These are phyloP conservation scores for Drosophila nebulosa DNA, from an alignment of 1,140 invertebrate genomes.

Conservation along the genomic window DNA sequence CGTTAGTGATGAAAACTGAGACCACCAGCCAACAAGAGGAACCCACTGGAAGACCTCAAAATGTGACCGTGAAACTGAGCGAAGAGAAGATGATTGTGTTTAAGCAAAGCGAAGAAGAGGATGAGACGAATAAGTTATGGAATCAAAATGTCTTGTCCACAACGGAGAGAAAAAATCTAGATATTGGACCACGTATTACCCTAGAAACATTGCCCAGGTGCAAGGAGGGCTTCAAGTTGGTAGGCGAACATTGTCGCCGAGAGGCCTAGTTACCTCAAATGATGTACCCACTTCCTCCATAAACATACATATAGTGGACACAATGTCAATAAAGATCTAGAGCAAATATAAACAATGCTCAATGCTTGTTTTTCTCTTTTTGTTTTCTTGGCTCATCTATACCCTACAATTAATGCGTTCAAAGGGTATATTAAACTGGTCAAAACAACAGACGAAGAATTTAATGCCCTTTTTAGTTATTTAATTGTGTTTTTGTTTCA, in stretches of 20 bases:
- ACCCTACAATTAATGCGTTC: not conserved
- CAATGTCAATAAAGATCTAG: not conserved
- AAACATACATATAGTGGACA: not conserved
- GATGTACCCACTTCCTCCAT: no score
- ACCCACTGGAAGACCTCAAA: not conserved
- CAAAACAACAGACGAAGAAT: no score
- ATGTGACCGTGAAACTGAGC: not conserved
- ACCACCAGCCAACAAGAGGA: not conserved
- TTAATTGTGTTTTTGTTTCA: no score
- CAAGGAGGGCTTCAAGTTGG: constrained; percentile 23
- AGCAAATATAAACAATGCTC: not conserved
- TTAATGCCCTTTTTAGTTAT: not conserved
- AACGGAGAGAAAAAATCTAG: not conserved
- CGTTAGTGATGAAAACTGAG: not conserved
- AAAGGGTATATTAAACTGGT: not conserved
- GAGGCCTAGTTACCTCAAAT: constrained; percentile 4
- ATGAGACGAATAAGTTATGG: not conserved
- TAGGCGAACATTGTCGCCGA: constrained; percentile 37
- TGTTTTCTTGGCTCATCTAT: not conserved
- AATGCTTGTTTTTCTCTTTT: not conserved
- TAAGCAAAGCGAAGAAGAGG: not conserved
- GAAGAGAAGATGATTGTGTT: constrained; percentile 17
- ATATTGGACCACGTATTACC: constrained; percentile 39
- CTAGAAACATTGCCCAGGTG: constrained; percentile 39
- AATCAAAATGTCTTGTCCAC: not conserved